Base-by-base conservation (phyloP, 2,888 invertebrate species). In the Podotricha telesiphe region DNA sequence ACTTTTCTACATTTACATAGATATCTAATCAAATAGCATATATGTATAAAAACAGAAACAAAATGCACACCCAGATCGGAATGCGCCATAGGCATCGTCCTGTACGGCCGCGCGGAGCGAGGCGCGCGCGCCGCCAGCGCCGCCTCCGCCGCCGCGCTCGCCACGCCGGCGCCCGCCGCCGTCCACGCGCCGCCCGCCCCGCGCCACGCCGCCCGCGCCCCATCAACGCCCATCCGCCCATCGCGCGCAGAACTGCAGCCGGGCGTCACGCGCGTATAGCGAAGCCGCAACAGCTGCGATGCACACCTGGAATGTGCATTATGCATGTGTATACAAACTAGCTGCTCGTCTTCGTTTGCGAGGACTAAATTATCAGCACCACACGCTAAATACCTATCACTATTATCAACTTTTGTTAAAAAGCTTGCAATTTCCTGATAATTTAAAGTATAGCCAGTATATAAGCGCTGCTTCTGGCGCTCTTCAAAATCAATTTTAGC, bases 261-360 rank as follows among this genome's bases (percentile, higher is more conserved):
- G 94, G 34, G 96, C 94, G 91, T 99, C 99, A 22, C 99, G 94
- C 17, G 96, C 96, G 88, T 99, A 96, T 71, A 99, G 92, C 77
- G 96, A 96, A n/a, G n/a, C 68, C 96, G 95, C 6, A 98, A 90
- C 15, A 98, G 91, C n/a, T 95, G 94, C 3, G 97, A n/a, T 96
- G 48, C 95, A 94, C 70, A 94, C 94, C 95, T 95, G 77, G 2
- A 53, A 53, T n/a, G n/a, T n/a, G n/a, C n/a, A n/a, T n/a, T n/a
- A n/a, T n/a, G n/a, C n/a, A n/a, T n/a, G n/a, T n/a, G n/a, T n/a
- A n/a, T n/a, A n/a, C n/a, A n/a, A n/a, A n/a, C n/a, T n/a, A n/a
- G n/a, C n/a, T n/a, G n/a, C n/a, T n/a, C n/a, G n/a, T n/a, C n/a
- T n/a, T n/a, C n/a, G n/a, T n/a, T n/a, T n/a, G n/a, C n/a, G n/a